Percentiles rank a stretch among this genome's conserved stretches.
Conservation (phyloP, 2,888 invertebrate genomes). For the Dinocampus coccinellae region DNA sequence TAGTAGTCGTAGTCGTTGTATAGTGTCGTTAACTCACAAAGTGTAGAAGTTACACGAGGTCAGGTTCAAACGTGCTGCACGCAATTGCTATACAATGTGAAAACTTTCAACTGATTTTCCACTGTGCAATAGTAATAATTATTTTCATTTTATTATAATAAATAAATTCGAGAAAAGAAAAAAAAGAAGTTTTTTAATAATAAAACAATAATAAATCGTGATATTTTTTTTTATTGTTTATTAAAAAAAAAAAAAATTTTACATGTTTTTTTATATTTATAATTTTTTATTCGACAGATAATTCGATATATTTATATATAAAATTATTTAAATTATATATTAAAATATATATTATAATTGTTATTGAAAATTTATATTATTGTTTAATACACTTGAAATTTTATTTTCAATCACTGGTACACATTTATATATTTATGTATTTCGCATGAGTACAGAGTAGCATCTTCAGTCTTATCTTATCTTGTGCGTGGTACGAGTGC, state of each 20-base stretch:
- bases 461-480: slow-evolving; percentile 24
- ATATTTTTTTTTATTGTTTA: too few species aligned
- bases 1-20: slow-evolving; percentile 5
- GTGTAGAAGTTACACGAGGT: slow-evolving; percentile 44
- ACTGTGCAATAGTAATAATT: not conserved
- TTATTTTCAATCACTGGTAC: not conserved
- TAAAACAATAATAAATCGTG: too few species aligned
- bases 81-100: not conserved
- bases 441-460: not conserved
- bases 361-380: slow-evolving; percentile 1
- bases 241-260: too few species aligned
- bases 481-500: not conserved
- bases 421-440: not conserved
- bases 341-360: too few species aligned
- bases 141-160: not conserved
- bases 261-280: too few species aligned
- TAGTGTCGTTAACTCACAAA: slow-evolving; percentile 46
- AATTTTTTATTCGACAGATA: too few species aligned
- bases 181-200: too few species aligned
- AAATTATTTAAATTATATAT: too few species aligned
- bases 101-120: not conserved
- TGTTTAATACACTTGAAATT: not conserved
- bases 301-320: too few species aligned
- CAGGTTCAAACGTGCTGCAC: slow-evolving; percentile 31
- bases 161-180: too few species aligned